These are phyloP conservation scores for Linnaemya vulpina DNA, from an alignment of 2,888 invertebrate species.

Conservation along the genomic window DNA sequence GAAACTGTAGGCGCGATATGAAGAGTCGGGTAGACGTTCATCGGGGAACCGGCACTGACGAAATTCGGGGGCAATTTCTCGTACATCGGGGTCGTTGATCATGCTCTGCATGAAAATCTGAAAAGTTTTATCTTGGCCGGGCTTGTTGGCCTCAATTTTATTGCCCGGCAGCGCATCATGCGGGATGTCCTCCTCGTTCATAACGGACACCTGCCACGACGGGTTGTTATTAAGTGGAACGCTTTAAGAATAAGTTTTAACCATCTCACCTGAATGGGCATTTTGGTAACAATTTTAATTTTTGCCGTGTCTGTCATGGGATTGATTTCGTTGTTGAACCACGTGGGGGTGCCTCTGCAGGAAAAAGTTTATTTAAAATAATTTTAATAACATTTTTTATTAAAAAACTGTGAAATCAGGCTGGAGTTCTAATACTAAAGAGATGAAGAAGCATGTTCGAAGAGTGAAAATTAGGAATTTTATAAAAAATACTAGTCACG, in stretches of 20 bases:
- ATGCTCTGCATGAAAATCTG: constrained; percentile 85
- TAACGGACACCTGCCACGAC: constrained; percentile 74
- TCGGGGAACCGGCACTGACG: constrained; percentile 88
- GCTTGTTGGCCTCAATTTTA: constrained; percentile 55
- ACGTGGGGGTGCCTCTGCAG: constrained; percentile 75
- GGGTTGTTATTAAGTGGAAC: not conserved
- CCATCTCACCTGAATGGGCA: constrained; percentile 70
- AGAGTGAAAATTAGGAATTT: no score
- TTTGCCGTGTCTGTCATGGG: constrained; percentile 74
- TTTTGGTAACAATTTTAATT: constrained; percentile 74
- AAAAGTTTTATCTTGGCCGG: constrained; percentile 73
- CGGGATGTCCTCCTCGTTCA: constrained; percentile 81
- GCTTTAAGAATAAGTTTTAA: not conserved
- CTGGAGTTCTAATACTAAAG: no score
- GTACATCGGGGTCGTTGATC: constrained; percentile 87
- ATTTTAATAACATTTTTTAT: not conserved
- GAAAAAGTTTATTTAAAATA: not conserved
- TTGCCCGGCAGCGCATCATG: constrained; percentile 75
- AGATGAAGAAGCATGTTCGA: no score
- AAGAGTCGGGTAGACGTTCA: constrained; percentile 85
- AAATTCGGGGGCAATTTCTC: constrained; percentile 85
- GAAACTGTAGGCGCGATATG: constrained; percentile 88
- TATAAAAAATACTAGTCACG: no score
- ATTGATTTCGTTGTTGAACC: constrained; percentile 78
- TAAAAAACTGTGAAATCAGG: not conserved